Percentiles rank a stretch among this genome's conserved stretches.
phyloP scores from a whole-genome alignment of 2,113 vertebrate genomes.

The Aphelocoma coerulescens region DNA sequence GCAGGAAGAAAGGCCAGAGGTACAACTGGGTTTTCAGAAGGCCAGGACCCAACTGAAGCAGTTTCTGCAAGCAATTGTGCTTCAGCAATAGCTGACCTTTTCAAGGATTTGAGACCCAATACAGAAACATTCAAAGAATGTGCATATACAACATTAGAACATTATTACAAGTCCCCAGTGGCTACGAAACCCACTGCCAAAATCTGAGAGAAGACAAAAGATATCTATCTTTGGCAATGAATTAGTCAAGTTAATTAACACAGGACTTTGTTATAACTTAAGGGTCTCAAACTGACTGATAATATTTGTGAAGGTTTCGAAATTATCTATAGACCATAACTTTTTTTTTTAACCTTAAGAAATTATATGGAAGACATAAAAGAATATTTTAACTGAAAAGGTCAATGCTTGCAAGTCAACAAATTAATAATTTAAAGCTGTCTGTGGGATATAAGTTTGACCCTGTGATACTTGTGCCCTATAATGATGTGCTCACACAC shows the following conservation, averaged over 20 bases:
- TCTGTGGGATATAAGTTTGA: neutral
- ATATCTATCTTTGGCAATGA: neutral
- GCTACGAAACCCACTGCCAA: neutral
- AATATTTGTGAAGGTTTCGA: neutral
- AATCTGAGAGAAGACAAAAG: neutral
- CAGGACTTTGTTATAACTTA: neutral
- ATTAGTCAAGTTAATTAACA: neutral
- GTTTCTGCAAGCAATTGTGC: neutral
- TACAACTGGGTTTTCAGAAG: neutral
- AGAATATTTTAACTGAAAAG: neutral
- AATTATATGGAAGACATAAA: neutral
- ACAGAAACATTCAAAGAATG: neutral
- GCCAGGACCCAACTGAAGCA: neutral
- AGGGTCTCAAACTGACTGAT: neutral
- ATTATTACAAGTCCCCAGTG: neutral
- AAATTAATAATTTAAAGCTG: neutral
- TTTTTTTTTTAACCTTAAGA: neutral
- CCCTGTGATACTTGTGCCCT: rapidly evolving
- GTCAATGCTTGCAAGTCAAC: neutral
- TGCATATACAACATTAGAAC: neutral
- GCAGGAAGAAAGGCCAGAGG: neutral
- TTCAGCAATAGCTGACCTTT: neutral
- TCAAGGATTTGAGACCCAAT: neutral
- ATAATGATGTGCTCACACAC: neutral
- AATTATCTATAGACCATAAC: neutral